These are phyloP conservation scores for Hypomecis punctinalis DNA, from an alignment of 2,888 invertebrate genomes.

Conservation along the genomic window DNA sequence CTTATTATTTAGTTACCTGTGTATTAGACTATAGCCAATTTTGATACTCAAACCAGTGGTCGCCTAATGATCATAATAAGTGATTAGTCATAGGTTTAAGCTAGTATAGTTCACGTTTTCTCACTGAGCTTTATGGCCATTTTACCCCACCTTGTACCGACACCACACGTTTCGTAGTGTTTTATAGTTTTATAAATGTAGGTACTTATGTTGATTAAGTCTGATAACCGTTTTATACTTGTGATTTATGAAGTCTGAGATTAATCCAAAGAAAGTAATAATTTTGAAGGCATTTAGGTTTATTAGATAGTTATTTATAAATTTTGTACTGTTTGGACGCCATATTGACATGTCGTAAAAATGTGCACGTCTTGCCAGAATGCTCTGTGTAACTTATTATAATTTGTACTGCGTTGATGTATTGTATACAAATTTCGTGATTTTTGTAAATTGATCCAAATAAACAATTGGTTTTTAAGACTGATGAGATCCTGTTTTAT, in stretches of 20 bases:
- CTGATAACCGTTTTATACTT: conserved; percentile 45
- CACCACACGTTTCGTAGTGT: conserved; percentile 32
- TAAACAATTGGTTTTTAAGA: conserved; percentile 67
- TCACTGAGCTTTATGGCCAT: conserved; percentile 39
- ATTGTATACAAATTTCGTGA: conserved; percentile 57
- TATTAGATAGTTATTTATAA: conserved; percentile 52
- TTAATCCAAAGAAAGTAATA: conserved; percentile 56
- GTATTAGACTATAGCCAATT: conserved; percentile 36
- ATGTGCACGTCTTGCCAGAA: conserved; percentile 59
- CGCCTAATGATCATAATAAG: conserved; percentile 28
- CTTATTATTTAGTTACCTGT: conserved; percentile 47
- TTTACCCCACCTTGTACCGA: conserved; percentile 34
- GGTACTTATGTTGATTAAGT: conserved; percentile 34
- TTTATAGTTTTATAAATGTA: conserved; percentile 41
- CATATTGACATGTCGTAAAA: conserved; percentile 36
- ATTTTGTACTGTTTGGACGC: conserved; percentile 39
- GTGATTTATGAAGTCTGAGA: conserved; percentile 69
- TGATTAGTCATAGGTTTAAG: conserved; percentile 43
- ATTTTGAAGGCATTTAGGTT: conserved; percentile 34
- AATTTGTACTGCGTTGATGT: conserved; percentile 55
- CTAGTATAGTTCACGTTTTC: conserved; percentile 35
- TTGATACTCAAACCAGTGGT: conserved; percentile 35
- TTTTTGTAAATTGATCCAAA: conserved; percentile 71
- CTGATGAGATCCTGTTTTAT: conserved; percentile 43
- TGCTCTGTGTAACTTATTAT: conserved; percentile 57